phyloP scores from a whole-genome alignment of 1,140 invertebrate genomes.

The Artemia franciscana region DNA sequence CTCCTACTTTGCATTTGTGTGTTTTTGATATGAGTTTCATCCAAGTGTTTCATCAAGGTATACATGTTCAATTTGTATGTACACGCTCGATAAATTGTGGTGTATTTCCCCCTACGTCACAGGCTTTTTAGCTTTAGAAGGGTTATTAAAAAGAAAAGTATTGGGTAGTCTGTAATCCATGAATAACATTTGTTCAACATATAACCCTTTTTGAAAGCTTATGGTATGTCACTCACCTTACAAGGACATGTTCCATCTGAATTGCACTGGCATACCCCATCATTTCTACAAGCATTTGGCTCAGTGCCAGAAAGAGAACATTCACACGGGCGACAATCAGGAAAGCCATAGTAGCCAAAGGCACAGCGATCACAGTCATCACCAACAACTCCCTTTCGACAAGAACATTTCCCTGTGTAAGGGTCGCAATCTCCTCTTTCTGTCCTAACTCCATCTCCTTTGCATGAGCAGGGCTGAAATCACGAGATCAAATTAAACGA shows the following conservation, averaged over 20 bases:
- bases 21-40: too few species aligned
- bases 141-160: conserved; percentile 18
- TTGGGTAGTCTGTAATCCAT: conserved; percentile 9
- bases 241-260: conserved; percentile 57
- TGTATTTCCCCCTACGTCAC: too few species aligned
- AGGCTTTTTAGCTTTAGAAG: too few species aligned
- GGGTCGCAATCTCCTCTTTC: conserved; percentile 42
- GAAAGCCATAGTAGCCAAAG: conserved; percentile 67
- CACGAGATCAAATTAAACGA: too few species aligned
- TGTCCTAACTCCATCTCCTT: conserved; percentile 33
- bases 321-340: conserved; percentile 54
- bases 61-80: too few species aligned
- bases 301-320: conserved; percentile 45
- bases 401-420: conserved; percentile 50
- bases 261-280: conserved; percentile 34
- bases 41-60: too few species aligned
- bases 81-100: too few species aligned
- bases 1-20: too few species aligned
- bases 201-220: too few species aligned
- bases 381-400: conserved; percentile 53
- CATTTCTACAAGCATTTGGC: conserved; percentile 27
- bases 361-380: conserved; percentile 50
- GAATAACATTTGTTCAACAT: conserved; percentile 10
- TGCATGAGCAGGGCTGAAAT: conserved; percentile 46
- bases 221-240: conserved; percentile 41